Evolutionary conservation across 2,888 invertebrate genomes (phyloP), one percentile per base, ranked within the genome.

Genomic region (Tenthredo mesomela): DNA sequence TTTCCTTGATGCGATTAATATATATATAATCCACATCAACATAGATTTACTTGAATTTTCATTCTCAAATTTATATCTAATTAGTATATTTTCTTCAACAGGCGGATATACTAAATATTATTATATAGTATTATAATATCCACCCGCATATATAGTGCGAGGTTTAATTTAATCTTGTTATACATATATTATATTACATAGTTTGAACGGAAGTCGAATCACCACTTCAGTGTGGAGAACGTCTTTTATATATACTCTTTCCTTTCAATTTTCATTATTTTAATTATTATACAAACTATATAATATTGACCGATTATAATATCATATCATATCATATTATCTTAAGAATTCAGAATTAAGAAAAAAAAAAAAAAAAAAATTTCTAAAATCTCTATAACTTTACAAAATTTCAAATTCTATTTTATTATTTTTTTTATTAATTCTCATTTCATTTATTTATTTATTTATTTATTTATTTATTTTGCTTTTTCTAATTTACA

Each of bases 111-210:
- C 61, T 12, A 21, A 18, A 33, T 10, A 40, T 71, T n/a, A 29
- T 29, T 29, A 29, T 29, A 29, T 10, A n/a, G 7, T 37, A 37
- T 37, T 71, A n/a, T 71, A 25, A 78, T 15, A 37, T 54, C 18
- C 78, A 78, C 78, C 78, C 78, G 78, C 78, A 75, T 29, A 2
- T 75, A 10, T 50, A 21, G n/a, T 25, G 33, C 37, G 37, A 33
- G 78, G 78, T 58, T 54, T 54, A 78, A 78, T 78, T 78, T 33
- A 58, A 78, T 78, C 78, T 78, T 78, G 78, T 78, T 78, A 78
- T 9, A 67, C 4, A 33, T 29, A 61, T 29, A 61, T 61, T 25
- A 25, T 61, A 25, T 29, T 65, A 25, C 18, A 6, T 71, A 9
- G 40, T 77, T 50, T 54, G 15, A 47, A 50, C 54, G 54, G 77